Evolutionary conservation across 2,113 vertebrate species (phyloP).

Genomic region (Caracal caracal): DNA sequence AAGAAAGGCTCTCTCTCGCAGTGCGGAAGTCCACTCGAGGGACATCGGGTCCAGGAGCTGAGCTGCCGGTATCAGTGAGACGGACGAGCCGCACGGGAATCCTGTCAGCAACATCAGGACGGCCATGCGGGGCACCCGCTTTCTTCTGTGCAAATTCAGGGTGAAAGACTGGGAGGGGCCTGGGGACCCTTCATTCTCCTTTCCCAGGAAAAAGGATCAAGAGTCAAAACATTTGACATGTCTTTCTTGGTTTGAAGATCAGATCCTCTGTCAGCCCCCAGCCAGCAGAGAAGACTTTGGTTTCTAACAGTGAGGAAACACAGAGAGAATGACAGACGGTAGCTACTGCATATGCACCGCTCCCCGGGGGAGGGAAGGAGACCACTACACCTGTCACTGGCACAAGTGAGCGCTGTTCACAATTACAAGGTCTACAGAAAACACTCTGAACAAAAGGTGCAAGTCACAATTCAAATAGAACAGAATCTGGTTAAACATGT

Average conservation of each 20-base stretch:
- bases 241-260: constrained; percentile 65
- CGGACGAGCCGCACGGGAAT: not conserved
- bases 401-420: constrained; percentile 78
- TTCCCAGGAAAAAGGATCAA: constrained; percentile 55
- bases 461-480: constrained; percentile 86
- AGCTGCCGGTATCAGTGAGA: constrained; percentile 22
- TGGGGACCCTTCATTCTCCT: constrained; percentile 42
- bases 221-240: constrained; percentile 31
- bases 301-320: constrained; percentile 65
- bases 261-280: constrained; percentile 57
- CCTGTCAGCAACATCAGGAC: constrained; percentile 52
- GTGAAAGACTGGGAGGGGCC: constrained; percentile 18
- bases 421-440: constrained; percentile 82
- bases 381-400: constrained; percentile 74
- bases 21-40: constrained; percentile 25
- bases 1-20: constrained; percentile 15
- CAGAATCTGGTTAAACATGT: constrained; percentile 85
- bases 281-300: constrained; percentile 45
- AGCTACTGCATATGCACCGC: constrained; percentile 12
- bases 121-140: constrained; percentile 70
- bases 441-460: constrained; percentile 83
- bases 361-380: constrained; percentile 1
- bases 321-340: constrained; percentile 27
- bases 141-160: constrained; percentile 83
- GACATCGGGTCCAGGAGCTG: not conserved